Evolutionary conservation across 2,113 vertebrate genomes (phyloP).

Genomic region (Cyprinus carpio): DNA sequence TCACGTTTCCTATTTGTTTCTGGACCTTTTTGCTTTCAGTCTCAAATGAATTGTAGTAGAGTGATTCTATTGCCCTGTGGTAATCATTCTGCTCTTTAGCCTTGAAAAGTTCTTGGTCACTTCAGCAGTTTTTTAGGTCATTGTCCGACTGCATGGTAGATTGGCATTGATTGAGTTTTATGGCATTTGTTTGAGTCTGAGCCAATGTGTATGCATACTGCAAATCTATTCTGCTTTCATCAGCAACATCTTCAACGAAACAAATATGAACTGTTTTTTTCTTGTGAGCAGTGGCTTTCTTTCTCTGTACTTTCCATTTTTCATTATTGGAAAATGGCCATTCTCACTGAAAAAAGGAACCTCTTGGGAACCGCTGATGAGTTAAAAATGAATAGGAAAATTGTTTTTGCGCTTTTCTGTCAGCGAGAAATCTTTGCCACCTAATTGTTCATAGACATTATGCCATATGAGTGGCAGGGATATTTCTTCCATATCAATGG

Average conservation of each 20-base stretch:
- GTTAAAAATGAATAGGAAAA: not conserved
- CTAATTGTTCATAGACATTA: not conserved
- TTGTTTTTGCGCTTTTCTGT: not conserved
- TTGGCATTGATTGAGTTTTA: not conserved
- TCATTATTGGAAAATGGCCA: not conserved
- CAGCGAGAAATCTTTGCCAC: not conserved
- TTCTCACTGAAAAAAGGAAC: not conserved
- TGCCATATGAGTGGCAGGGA: not conserved
- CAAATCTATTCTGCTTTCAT: not conserved
- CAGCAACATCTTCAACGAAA: not conserved
- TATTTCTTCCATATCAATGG: constrained; percentile 7
- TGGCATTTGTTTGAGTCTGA: not conserved
- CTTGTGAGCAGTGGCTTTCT: not conserved
- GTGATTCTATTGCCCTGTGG: not conserved
- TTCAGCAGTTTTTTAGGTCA: not conserved
- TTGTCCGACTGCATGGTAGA: not conserved
- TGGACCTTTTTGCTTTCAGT: not conserved
- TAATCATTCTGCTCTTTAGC: not conserved
- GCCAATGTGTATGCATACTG: not conserved
- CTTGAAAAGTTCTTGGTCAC: constrained; percentile 8
- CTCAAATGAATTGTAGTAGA: not conserved
- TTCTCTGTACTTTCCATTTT: not conserved
- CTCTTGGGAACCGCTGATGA: not conserved
- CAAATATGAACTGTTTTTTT: not conserved
- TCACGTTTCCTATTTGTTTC: not conserved